phyloP scores from a whole-genome alignment of 2,888 invertebrate species.

The Spisula solida region DNA sequence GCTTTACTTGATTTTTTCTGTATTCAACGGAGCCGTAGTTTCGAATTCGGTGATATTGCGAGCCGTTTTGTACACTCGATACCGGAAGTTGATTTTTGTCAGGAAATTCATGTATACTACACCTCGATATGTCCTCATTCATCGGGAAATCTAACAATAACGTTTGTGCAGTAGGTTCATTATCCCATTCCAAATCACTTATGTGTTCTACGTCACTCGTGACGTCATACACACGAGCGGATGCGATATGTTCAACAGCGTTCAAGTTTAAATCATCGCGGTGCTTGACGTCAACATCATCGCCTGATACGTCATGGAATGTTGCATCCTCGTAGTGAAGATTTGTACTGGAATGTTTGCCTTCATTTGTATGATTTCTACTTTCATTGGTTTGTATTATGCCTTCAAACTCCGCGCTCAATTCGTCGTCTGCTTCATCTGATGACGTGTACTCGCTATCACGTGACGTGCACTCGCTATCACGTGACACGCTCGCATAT shows the following conservation, averaged over 20 bases:
- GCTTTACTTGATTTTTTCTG: slow-evolving; percentile 12
- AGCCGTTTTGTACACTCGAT: not conserved
- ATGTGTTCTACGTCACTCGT: slow-evolving; percentile 31
- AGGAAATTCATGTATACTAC: not conserved
- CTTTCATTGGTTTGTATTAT: not conserved
- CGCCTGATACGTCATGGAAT: not conserved
- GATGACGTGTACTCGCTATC: slow-evolving; percentile 75
- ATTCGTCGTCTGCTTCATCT: slow-evolving; percentile 44
- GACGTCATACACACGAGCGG: slow-evolving; percentile 13
- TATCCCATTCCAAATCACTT: slow-evolving; percentile 64
- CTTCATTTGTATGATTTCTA: not conserved
- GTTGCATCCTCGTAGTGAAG: not conserved
- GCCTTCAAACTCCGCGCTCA: slow-evolving; percentile 37
- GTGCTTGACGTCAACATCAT: not conserved
- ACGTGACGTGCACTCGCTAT: slow-evolving; percentile 77
- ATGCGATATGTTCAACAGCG: not conserved
- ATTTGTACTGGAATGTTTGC: not conserved
- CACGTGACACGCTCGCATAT: slow-evolving; percentile 80
- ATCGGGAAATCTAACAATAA: slow-evolving; percentile 50
- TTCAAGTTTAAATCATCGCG: not conserved
- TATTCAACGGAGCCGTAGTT: slow-evolving; percentile 35
- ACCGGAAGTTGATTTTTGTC: not conserved
- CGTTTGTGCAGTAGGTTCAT: slow-evolving; percentile 58
- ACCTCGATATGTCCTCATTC: not conserved
- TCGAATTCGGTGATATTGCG: not conserved